Evolutionary conservation across 2,113 vertebrate genomes (phyloP).

Genomic region (Corydoras maculifer): DNA sequence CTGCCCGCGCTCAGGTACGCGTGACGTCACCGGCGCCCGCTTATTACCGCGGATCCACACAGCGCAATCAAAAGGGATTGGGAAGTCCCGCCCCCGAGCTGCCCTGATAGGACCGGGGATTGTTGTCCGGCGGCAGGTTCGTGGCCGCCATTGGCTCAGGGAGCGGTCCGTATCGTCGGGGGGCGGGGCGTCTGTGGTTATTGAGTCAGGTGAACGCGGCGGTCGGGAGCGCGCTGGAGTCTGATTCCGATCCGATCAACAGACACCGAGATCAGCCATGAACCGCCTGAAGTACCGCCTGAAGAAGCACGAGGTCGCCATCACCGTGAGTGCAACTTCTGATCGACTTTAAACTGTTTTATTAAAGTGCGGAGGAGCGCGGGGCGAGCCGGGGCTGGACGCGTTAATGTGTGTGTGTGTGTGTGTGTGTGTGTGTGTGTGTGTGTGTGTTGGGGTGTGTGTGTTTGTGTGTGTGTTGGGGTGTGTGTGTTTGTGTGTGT

Average conservation of each 20-base stretch:
- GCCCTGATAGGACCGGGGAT: slow-evolving; percentile 48
- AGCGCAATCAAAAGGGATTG: slow-evolving; percentile 24
- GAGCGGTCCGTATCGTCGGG: slow-evolving; percentile 29
- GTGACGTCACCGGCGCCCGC: slow-evolving; percentile 47
- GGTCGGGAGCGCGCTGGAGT: slow-evolving; percentile 36
- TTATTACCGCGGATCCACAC: slow-evolving; percentile 42
- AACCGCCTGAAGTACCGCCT: slow-evolving; percentile 89
- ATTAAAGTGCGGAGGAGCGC: neutral
- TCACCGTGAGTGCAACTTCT: slow-evolving; percentile 61
- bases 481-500: no score
- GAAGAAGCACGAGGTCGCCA: slow-evolving; percentile 81
- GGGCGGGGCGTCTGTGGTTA: slow-evolving; percentile 44
- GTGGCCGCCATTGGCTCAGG: slow-evolving; percentile 43
- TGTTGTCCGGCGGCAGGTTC: neutral
- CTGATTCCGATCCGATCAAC: no score
- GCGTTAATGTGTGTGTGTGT: neutral
- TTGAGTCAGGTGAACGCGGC: slow-evolving; percentile 70
- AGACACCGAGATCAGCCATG: slow-evolving; percentile 55
- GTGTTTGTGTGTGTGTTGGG: no score
- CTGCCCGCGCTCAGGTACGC: slow-evolving; percentile 51
- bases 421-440: no score
- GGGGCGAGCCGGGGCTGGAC: neutral
- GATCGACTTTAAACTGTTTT: neutral
- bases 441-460: no score
- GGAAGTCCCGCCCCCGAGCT: slow-evolving; percentile 62